Evolutionary conservation across 2,113 vertebrate species (phyloP).

Genomic region (Micronycteris hirsuta): DNA sequence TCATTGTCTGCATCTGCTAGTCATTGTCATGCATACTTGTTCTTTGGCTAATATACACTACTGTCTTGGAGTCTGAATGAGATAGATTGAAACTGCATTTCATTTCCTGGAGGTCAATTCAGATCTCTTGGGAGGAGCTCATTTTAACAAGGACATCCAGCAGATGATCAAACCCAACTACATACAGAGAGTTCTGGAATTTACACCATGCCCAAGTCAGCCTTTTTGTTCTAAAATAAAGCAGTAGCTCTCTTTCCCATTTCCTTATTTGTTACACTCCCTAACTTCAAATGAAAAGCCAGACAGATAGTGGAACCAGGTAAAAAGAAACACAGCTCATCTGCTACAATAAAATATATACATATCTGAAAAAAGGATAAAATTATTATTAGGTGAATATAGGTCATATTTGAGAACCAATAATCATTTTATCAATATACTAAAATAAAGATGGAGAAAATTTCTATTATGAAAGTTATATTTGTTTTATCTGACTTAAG

Average conservation of each 20-base stretch:
- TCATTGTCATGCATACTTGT: no score
- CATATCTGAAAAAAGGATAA: not conserved
- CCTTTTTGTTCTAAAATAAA: not conserved
- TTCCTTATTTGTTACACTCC: not conserved
- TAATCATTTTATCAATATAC: not conserved
- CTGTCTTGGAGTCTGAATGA: not conserved
- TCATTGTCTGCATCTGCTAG: fast-evolving
- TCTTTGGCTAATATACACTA: not conserved
- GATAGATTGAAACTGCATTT: not conserved
- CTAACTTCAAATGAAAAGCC: not conserved
- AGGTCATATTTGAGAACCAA: not conserved
- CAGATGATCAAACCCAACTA: not conserved
- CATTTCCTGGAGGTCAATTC: not conserved
- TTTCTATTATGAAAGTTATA: not conserved
- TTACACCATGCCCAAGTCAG: not conserved
- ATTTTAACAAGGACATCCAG: not conserved
- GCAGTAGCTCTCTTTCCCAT: not conserved
- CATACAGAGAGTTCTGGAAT: not conserved
- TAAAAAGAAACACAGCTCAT: not conserved
- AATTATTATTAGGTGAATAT: not conserved
- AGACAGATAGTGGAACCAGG: not conserved
- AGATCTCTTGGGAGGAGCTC: not conserved
- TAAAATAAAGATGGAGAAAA: not conserved
- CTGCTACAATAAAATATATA: not conserved
- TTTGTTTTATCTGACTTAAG: not conserved